Base-by-base conservation (phyloP, 2,797 vertebrate species). In the Urosaurus nigricauda region DNA sequence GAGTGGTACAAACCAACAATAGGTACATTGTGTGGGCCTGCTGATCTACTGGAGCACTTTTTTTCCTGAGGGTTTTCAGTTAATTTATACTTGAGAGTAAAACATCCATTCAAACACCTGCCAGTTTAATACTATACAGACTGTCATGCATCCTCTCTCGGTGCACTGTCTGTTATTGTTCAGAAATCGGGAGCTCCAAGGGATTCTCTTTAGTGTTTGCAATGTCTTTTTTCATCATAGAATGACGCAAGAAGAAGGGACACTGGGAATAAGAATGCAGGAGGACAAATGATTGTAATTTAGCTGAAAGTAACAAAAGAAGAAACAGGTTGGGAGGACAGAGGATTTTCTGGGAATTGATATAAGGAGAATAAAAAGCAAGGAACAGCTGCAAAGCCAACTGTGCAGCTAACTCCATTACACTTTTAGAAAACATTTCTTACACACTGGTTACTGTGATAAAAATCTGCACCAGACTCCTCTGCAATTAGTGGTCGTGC, bases 141-240 rank as follows among this genome's bases (percentile, higher is more conserved):
- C 1, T 51, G 40, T 75, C 87, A 79, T 94, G 90, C 91, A 93
- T 94, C 91, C 91, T 90, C 90, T 93, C 60, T 26, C 91, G 79
- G 89, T 79, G 85, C 88, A 53, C 56, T 77, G 37, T 47, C 43
- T 88, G 91, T 87, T 88, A 94, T 79, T 93, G 88, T 90, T 93
- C 93, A 91, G 74, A 78, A 26, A 65, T 79, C 74, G 40, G 85
- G 37, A 79, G 75, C 75, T 65, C 74, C 85, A 79, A 94, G 68
- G 70, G 92, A 80, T 88, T 92, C 94, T 93, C 92, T 43, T 90
- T 93, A 91, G 78, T 90, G 91, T 86, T 91, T 95, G 89, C 78
- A 79, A 93, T 91, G 85, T 93, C 24, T 16, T 19, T 90, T 92
- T 92, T 86, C 80, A 89, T 90, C 43, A 88, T 82, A 88, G 86